Evolutionary conservation across 2,888 invertebrate genomes (phyloP).

Genomic region (Allacma fusca): DNA sequence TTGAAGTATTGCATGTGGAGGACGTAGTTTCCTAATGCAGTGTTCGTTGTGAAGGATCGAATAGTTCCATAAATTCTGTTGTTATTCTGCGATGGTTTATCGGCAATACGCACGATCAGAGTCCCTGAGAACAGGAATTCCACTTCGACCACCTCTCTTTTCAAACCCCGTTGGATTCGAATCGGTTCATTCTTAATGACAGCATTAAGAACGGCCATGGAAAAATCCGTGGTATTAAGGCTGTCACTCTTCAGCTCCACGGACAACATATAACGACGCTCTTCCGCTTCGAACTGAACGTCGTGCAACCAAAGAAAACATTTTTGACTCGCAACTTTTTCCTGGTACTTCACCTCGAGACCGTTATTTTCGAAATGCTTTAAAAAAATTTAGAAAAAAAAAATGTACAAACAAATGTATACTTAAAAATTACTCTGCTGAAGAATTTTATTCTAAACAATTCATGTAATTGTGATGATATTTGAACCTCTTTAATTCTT

Average conservation of each 20-base stretch:
- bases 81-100: background rate
- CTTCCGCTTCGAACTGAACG: constrained; percentile 54
- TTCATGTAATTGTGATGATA: no score
- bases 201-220: constrained; percentile 15
- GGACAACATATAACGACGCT: constrained; percentile 51
- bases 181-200: background rate
- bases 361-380: background rate
- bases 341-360: background rate
- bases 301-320: constrained; percentile 37
- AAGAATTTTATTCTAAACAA: no score
- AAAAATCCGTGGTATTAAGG: constrained; percentile 22
- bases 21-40: constrained; percentile 53
- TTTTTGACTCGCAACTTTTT: background rate
- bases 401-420: no score
- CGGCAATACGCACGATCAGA: constrained; percentile 16
- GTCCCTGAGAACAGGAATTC: constrained; percentile 20
- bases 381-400: background rate
- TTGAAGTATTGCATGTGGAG: constrained; percentile 34
- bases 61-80: constrained; percentile 3
- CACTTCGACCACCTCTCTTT: background rate
- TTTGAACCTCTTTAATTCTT: constrained; percentile 4
- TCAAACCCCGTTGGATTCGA: background rate
- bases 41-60: constrained; percentile 45
- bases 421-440: background rate
- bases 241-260: constrained; percentile 39